Conservation (phyloP, 2,797 vertebrate genomes). For the Cossypha dichroa region DNA sequence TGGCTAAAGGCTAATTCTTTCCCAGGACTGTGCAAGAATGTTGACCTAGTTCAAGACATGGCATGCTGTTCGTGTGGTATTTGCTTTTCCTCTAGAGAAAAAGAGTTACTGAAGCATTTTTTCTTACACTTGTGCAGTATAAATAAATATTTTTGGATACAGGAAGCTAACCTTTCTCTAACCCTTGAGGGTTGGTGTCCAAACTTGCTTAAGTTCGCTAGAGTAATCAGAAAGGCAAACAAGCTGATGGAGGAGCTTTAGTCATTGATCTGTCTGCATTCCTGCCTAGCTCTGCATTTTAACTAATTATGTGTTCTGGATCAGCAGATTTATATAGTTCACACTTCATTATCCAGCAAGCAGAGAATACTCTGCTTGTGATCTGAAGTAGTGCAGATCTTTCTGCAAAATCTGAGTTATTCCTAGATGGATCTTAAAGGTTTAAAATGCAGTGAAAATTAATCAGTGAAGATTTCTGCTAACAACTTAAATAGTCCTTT, state of each 20-base stretch:
- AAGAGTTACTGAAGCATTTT: background rate
- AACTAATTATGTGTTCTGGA: constrained; percentile 20
- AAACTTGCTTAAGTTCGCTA: background rate
- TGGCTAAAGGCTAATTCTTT: background rate
- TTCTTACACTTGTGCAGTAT: background rate
- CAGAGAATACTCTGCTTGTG: background rate
- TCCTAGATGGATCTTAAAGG: background rate
- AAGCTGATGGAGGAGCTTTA: constrained; percentile 15
- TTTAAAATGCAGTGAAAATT: background rate
- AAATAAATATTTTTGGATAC: background rate
- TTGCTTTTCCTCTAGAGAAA: background rate
- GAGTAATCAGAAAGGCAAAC: constrained; percentile 33
- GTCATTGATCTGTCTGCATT: constrained; percentile 36
- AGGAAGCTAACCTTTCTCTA: background rate
- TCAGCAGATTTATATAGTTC: constrained; percentile 31
- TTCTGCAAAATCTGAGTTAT: background rate
- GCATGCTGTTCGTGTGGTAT: background rate
- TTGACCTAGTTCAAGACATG: background rate
- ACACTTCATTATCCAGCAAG: constrained; percentile 40
- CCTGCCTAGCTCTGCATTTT: constrained; percentile 24
- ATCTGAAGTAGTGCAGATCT: background rate
- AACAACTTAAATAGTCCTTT: background rate
- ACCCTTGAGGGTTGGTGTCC: background rate
- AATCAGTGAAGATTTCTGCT: background rate
- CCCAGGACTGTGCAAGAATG: background rate